Conservation (phyloP, 1,140 invertebrate genomes). For the Drosophila mayri region DNA sequence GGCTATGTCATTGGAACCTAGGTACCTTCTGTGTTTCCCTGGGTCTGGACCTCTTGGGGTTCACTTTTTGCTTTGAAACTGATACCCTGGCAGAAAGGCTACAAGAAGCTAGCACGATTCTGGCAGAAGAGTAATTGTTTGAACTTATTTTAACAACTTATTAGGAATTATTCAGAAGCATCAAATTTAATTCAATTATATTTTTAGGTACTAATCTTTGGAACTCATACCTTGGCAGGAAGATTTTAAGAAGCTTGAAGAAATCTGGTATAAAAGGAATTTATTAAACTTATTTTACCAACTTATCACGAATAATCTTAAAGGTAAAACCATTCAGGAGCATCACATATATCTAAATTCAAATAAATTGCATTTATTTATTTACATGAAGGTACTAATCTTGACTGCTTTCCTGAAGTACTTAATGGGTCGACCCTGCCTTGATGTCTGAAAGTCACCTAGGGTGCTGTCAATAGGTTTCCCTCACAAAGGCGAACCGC, state of each 20-base stretch:
- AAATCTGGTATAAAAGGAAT: neutral
- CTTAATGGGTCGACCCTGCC: slow-evolving; percentile 5
- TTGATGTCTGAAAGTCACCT: neutral
- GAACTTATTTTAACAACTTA: too few relatives aligned
- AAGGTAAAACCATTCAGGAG: neutral
- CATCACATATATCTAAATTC: neutral
- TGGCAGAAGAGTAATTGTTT: too few relatives aligned
- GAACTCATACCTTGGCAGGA: slow-evolving; percentile 5
- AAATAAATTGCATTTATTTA: neutral
- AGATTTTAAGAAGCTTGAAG: neutral
- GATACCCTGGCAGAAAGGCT: slow-evolving; percentile 22
- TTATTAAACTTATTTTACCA: neutral
- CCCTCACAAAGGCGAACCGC: slow-evolving; percentile 56
- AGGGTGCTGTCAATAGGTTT: slow-evolving; percentile 65
- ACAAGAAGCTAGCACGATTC: too few relatives aligned
- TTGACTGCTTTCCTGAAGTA: neutral
- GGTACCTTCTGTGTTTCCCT: slow-evolving; percentile 13
- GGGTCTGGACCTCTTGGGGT: slow-evolving; percentile 45
- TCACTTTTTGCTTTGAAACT: slow-evolving; percentile 5
- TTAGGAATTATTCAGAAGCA: too few relatives aligned
- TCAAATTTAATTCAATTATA: too few relatives aligned
- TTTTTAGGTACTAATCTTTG: too few relatives aligned
- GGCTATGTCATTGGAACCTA: slow-evolving; percentile 32
- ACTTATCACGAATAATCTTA: too few relatives aligned
- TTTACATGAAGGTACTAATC: neutral